These are phyloP conservation scores for Ceratosolen solmsi DNA, from an alignment of 1,140 invertebrate species.

Conservation along the genomic window DNA sequence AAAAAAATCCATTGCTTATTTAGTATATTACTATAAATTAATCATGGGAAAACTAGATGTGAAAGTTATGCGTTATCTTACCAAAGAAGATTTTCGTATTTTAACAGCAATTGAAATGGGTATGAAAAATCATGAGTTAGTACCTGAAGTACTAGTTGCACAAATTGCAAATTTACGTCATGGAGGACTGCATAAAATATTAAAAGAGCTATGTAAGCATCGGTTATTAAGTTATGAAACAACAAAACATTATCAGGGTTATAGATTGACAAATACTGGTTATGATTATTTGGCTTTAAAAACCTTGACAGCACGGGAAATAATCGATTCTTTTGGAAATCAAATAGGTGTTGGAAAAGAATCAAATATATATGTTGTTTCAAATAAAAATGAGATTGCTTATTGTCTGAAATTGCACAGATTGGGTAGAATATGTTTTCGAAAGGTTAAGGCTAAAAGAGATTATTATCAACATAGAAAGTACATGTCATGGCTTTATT, in stretches of 20 bases:
- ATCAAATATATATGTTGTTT: slow-evolving; percentile 94
- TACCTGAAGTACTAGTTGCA: slow-evolving; percentile 89
- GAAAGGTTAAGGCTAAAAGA: slow-evolving; percentile 96
- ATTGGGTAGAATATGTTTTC: slow-evolving; percentile 94
- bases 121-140: slow-evolving; percentile 99
- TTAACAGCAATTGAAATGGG: slow-evolving; percentile 98
- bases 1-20: not conserved
- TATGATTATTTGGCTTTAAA: slow-evolving; percentile 98
- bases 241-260: slow-evolving; percentile 96
- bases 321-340: slow-evolving; percentile 93
- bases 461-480: slow-evolving; percentile 96
- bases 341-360: slow-evolving; percentile 99
- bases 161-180: slow-evolving; percentile 95
- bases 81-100: slow-evolving; percentile 92
- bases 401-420: slow-evolving; percentile 95
- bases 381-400: slow-evolving; percentile 76
- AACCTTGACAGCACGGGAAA: slow-evolving; percentile 84
- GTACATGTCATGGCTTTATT: slow-evolving; percentile 94
- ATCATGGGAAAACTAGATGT: slow-evolving; percentile 97
- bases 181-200: slow-evolving; percentile 94
- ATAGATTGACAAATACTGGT: slow-evolving; percentile 94
- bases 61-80: slow-evolving; percentile 89
- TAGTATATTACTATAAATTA: not conserved
- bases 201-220: slow-evolving; percentile 93
- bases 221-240: slow-evolving; percentile 92